A percentile compares a stretch with the other conserved stretches of the same genome.
phyloP scores from a whole-genome alignment of 2,113 vertebrate species.

The Protobothrops flavoviridis region DNA sequence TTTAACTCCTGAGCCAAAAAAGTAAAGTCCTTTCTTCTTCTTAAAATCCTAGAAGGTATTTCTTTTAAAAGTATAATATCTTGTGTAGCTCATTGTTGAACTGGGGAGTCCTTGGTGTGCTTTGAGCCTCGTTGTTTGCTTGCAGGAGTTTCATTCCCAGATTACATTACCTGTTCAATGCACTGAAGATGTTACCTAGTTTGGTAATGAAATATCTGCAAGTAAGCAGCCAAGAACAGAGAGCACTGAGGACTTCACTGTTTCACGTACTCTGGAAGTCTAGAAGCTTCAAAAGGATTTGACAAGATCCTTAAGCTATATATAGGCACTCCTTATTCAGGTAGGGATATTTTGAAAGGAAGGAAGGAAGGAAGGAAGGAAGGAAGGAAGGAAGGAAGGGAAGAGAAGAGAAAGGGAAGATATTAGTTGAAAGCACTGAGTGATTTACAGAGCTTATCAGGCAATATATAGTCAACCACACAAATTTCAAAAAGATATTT shows the following conservation, averaged over 20 bases:
- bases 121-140: not conserved
- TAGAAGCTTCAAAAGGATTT: not conserved
- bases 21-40: too few relatives aligned
- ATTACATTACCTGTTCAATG: not conserved
- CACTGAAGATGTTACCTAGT: not conserved
- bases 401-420: not conserved
- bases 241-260: too few relatives aligned
- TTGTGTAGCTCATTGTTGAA: fast-evolving
- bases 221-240: not conserved
- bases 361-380: not conserved
- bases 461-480: not conserved
- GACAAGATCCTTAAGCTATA: not conserved
- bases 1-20: too few relatives aligned
- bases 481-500: not conserved
- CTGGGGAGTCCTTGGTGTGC: not conserved
- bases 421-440: not conserved
- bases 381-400: not conserved
- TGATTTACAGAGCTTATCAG: not conserved
- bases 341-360: not conserved
- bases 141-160: not conserved
- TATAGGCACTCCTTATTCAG: not conserved
- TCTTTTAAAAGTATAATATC: too few relatives aligned
- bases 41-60: too few relatives aligned
- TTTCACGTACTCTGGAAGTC: not conserved
- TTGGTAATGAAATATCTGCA: not conserved